Evolutionary conservation across 2,888 invertebrate genomes (phyloP), one percentile per base, ranked within the genome.

Genomic region (Laspeyria flexula): DNA sequence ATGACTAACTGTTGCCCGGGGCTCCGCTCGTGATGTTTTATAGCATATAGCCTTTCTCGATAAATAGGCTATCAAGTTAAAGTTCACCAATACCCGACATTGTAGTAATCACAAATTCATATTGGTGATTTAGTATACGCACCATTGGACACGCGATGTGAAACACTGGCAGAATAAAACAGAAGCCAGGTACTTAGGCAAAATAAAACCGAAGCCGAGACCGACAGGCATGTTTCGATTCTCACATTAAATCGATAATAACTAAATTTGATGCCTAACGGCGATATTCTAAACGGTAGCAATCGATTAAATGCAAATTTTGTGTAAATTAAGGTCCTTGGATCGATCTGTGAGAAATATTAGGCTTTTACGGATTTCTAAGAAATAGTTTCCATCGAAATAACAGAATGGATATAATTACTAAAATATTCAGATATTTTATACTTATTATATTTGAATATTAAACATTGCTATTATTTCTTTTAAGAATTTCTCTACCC

Each of bases 221-320:
- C 53, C n/a, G 47, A 52, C 34, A 23, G 57, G 57, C 55, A 56
- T 40, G 49, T 55, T 31, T 40, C 34, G 41, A 53, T 57, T 58
- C 60, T 44, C 41, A 58, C 48, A 55, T 51, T 53, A 43, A 21
- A 50, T 60, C 55, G 51, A 64, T 64, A 55, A 60, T 58, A 43
- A 41, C 18, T 43, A 25, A 43, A 21, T 21, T 44, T 35, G 40
- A 51, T 55, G 57, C 48, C 66, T 60, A 35, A 43, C 23, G 68
- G 71, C 71, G 46, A 52, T 49, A 49, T 53, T 46, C 47, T 30
- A 43, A 59, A 50, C 67, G 31, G 62, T 49, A 60, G 68, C 61
- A 40, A 43, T 11, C 31, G 30, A 54, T 55, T 47, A 43, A 55
- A n/a, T 54, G 53, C 35, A 47, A 50, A 62, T 55, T 41, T 35